Percentiles rank a stretch among this genome's conserved stretches.
phyloP scores from a whole-genome alignment of 2,113 vertebrate species.

The Platycercus adscitus region DNA sequence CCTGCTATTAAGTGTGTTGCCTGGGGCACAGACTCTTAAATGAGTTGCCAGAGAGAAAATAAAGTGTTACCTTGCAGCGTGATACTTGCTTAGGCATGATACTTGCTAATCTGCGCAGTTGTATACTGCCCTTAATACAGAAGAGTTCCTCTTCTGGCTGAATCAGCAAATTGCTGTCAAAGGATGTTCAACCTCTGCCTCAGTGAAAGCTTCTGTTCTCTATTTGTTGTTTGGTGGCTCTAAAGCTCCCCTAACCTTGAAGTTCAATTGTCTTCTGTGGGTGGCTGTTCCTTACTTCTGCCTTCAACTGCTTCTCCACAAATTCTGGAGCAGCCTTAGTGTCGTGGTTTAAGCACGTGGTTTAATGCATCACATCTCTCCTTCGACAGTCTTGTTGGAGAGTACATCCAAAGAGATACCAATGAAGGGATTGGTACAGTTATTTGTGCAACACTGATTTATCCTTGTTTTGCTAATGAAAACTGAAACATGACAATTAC shows the following conservation, averaged over 20 bases:
- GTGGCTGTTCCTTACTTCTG: background rate
- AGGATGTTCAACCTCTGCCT: background rate
- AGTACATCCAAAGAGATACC: background rate
- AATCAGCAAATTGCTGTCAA: background rate
- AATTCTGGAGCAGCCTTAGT: background rate
- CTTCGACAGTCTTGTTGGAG: background rate
- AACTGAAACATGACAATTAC: background rate
- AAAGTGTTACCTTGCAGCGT: background rate
- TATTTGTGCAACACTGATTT: background rate
- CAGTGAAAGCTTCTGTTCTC: background rate
- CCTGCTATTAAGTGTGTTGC: background rate
- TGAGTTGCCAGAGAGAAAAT: background rate
- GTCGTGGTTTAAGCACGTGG: too few relatives aligned
- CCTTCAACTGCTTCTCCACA: background rate
- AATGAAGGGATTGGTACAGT: background rate
- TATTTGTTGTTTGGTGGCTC: background rate
- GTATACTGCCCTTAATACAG: background rate
- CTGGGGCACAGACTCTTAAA: background rate
- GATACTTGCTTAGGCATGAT: background rate
- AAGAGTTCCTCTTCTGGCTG: background rate
- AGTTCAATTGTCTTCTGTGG: background rate
- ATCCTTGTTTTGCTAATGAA: background rate
- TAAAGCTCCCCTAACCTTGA: background rate
- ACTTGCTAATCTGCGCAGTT: background rate
- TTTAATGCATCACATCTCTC: background rate